Evolutionary conservation across 2,113 vertebrate genomes (phyloP).

Genomic region (Pedetes capensis): DNA sequence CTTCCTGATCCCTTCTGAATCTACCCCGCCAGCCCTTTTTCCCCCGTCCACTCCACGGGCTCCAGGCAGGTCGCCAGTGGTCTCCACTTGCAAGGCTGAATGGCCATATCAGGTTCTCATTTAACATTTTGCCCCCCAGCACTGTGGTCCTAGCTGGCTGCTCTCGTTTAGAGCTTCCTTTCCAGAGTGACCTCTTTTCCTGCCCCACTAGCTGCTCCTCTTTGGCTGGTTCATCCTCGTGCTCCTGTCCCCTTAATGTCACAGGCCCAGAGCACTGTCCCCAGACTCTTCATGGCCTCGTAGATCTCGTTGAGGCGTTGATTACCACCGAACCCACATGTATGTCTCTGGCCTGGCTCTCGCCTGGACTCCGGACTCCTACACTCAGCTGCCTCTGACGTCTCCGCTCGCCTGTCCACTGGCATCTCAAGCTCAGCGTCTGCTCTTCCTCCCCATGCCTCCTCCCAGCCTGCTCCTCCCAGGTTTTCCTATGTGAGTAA

Average conservation of each 20-base stretch:
- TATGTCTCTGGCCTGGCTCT: background rate
- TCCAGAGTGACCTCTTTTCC: background rate
- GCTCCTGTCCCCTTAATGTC: background rate
- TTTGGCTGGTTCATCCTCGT: background rate
- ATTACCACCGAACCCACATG: no score
- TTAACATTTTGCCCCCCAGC: background rate
- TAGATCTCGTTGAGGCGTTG: background rate
- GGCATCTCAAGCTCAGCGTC: background rate
- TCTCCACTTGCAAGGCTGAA: background rate
- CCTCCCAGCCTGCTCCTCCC: background rate
- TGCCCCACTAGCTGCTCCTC: background rate
- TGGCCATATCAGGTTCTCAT: background rate
- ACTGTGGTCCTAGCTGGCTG: background rate
- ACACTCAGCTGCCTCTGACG: background rate
- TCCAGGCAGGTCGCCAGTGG: background rate
- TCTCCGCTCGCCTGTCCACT: fast-evolving
- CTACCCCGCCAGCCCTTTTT: background rate
- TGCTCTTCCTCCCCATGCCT: background rate
- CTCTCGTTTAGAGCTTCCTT: background rate
- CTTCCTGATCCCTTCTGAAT: background rate
- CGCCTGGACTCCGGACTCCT: background rate
- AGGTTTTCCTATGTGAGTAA: background rate
- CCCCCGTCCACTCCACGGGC: background rate
- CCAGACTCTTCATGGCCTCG: background rate
- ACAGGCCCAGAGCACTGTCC: background rate